Evolutionary conservation across 2,797 vertebrate genomes (phyloP).

Genomic region (Brachymystax lenok): DNA sequence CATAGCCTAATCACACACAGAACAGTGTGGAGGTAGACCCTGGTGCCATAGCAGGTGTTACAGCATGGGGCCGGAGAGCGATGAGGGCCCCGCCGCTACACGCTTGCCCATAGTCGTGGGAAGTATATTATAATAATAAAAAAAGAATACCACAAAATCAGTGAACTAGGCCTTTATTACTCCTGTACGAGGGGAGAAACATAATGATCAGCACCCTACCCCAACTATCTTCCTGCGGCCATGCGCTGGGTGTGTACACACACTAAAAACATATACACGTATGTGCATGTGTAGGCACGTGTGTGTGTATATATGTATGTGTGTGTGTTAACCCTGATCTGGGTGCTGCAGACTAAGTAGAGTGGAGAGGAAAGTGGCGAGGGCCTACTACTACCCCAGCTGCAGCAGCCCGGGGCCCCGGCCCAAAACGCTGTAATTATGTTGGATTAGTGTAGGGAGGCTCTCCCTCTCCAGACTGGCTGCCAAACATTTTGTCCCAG

Average conservation of each 20-base stretch:
- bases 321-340: neutral
- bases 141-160: no score
- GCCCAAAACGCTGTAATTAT: constrained; percentile 47
- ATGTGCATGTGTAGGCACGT: neutral
- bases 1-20: neutral
- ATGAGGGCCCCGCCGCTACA: neutral
- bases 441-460: constrained; percentile 39
- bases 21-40: neutral
- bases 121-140: no score
- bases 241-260: no score
- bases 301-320: neutral
- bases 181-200: no score
- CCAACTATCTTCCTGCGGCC: no score
- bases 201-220: no score
- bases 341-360: neutral
- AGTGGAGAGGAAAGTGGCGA: no score
- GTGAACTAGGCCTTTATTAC: no score
- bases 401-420: constrained; percentile 12
- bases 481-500: constrained; percentile 64
- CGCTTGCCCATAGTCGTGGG: no score
- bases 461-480: constrained; percentile 39
- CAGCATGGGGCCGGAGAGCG: neutral
- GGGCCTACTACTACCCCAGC: neutral
- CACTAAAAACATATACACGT: neutral
- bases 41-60: neutral